phyloP scores from a whole-genome alignment of 2,113 vertebrate species.

The Istiophorus platypterus region DNA sequence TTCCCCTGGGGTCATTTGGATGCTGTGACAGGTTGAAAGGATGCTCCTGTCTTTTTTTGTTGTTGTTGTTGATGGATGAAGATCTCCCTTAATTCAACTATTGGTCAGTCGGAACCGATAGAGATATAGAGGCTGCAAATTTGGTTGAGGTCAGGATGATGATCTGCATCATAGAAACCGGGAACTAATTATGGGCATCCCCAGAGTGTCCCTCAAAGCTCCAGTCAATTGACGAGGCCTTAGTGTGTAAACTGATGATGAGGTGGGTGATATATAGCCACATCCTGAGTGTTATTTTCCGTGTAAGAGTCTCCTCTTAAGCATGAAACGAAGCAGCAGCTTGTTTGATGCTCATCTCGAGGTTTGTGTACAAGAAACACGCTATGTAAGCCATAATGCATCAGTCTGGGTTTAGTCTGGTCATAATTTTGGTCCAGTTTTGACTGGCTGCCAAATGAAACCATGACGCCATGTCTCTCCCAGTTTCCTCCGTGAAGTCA shows the following conservation, averaged over 20 bases:
- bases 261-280: conserved; percentile 73
- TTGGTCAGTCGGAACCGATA: conserved; percentile 40
- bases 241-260: conserved; percentile 75
- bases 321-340: conserved; percentile 30
- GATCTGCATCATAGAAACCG: conserved; percentile 67
- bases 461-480: conserved; percentile 42
- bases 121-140: conserved; percentile 51
- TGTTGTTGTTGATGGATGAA: conserved; percentile 34
- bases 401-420: conserved; percentile 26
- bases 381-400: conserved; percentile 18
- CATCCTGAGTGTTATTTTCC: conserved; percentile 71
- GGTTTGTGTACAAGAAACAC: conserved; percentile 38
- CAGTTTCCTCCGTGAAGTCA: conserved; percentile 36
- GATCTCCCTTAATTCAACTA: conserved; percentile 7
- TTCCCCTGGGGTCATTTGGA: conserved; percentile 37
- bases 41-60: conserved; percentile 37
- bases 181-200: conserved; percentile 74
- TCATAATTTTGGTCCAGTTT: conserved; percentile 31
- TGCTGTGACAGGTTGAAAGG: conserved; percentile 45
- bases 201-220: conserved; percentile 65
- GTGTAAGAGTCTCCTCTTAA: conserved; percentile 60
- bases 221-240: conserved; percentile 70
- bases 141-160: conserved; percentile 55
- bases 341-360: conserved; percentile 58
- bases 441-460: conserved; percentile 37